Evolutionary conservation across 2,113 vertebrate genomes (phyloP), one percentile per base, ranked within the genome.

Genomic region (Ranitomeya variabilis): DNA sequence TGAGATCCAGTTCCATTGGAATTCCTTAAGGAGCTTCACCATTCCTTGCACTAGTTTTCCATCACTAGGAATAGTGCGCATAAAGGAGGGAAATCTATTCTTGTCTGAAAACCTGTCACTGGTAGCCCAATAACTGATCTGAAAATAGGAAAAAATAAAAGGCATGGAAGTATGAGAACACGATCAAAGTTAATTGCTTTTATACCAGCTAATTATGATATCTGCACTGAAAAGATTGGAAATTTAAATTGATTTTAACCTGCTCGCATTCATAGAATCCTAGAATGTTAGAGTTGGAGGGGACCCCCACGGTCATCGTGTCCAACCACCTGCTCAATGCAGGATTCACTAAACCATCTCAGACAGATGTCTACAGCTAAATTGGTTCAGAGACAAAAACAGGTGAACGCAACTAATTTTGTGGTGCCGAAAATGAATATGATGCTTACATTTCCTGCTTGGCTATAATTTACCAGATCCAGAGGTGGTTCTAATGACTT

Each of bases 1-100:
- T 0, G 94, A 95, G 76, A 96, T 94, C 95, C 95, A 96, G 90
- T 92, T 96, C 96, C 96, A 96, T 0, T 79, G 0, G 51, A 96
- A 96, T 82, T 37, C 6, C 4, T 77, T 69, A 80, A 96, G 81
- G 21, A 96, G 90, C 9, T 80, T 83, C n/a, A 91, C 92, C 0
- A 96, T 95, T 86, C 86, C 95, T 0, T 88, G 31, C 11, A 93
- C 93, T 84, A 94, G 94, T 92, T 55, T 90, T 55, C 87, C 91
- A 90, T 96, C 95, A 55, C 90, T 95, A 62, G 95, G 94, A 13
- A 95, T 93, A 0, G 94, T 95, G 3, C 95, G 94, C 90, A 96
- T 91, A 89, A 96, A 96, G 0, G 95, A 96, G 18, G 19, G 64
- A 90, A 59, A 87, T 12, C 18, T 51, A 12, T 23, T 10, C 86